Evolutionary conservation across 2,797 vertebrate genomes (phyloP).

Genomic region (Protonibea diacanthus): DNA sequence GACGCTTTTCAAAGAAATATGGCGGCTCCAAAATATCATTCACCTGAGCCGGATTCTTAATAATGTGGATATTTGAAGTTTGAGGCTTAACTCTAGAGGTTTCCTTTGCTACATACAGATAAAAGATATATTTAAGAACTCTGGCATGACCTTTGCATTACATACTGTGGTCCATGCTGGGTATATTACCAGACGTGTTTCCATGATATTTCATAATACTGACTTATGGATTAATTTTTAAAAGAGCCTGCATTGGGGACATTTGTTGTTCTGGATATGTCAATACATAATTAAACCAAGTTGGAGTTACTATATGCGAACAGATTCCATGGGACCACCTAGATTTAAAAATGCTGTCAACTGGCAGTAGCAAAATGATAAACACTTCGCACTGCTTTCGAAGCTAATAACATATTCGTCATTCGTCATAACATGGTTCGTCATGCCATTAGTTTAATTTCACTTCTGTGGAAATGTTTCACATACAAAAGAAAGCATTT

Average conservation of each 20-base stretch:
- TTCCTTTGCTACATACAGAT: background rate
- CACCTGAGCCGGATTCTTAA: background rate
- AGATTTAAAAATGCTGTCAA: constrained; percentile 17
- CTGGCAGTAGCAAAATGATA: constrained; percentile 10
- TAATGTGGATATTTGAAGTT: background rate
- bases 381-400: constrained; percentile 32
- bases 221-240: background rate
- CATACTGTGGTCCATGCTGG: background rate
- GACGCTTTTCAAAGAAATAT: background rate
- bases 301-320: background rate
- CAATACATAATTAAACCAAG: constrained; percentile 16
- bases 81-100: background rate
- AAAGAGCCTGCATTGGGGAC: background rate
- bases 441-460: constrained; percentile 30
- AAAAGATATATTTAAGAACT: background rate
- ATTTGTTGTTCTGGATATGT: background rate
- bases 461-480: constrained; percentile 8
- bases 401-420: constrained; percentile 29
- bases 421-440: too few relatives aligned
- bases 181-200: background rate
- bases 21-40: background rate
- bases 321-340: background rate
- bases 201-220: background rate
- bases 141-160: background rate
- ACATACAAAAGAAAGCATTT: constrained; percentile 2